Percentiles rank a stretch among this genome's conserved stretches.
phyloP scores from a whole-genome alignment of 1,140 invertebrate species.

The Ostrea denselamellosa region DNA sequence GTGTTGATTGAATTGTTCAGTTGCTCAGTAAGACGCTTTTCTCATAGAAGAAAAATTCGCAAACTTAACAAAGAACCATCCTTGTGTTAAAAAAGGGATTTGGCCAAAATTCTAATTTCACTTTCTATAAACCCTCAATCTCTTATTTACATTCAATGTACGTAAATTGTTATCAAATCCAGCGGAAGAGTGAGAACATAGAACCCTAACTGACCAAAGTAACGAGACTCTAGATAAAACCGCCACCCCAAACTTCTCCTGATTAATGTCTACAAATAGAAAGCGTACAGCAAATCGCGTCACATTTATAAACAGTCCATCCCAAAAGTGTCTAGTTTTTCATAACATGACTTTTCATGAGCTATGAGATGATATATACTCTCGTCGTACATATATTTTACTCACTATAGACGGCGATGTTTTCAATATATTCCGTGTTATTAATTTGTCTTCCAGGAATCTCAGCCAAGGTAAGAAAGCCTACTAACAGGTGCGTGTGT shows the following conservation, averaged over 20 bases:
- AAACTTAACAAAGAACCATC: no score
- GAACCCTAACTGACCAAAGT: neutral
- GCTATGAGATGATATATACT: neutral
- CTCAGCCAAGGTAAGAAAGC: neutral
- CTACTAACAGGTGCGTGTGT: no score
- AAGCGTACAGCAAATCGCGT: neutral
- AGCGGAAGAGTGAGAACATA: neutral
- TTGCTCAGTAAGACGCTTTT: no score
- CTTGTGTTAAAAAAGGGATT: no score
- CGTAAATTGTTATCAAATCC: neutral
- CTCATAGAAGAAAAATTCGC: no score
- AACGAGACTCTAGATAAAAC: neutral
- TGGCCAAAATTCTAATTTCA: no score
- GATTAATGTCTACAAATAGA: conserved; percentile 18
- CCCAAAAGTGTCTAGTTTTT: neutral
- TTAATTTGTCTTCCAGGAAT: conserved; percentile 2
- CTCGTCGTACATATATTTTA: neutral
- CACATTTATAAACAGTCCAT: neutral
- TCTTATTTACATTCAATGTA: neutral
- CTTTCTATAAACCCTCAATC: neutral
- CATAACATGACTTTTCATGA: neutral
- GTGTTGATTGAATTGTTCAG: no score
- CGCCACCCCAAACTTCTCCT: neutral
- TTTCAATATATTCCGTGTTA: neutral
- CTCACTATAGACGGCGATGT: neutral